Evolutionary conservation across 1,140 invertebrate genomes (phyloP).

Genomic region (Acromyrmex charruanus): DNA sequence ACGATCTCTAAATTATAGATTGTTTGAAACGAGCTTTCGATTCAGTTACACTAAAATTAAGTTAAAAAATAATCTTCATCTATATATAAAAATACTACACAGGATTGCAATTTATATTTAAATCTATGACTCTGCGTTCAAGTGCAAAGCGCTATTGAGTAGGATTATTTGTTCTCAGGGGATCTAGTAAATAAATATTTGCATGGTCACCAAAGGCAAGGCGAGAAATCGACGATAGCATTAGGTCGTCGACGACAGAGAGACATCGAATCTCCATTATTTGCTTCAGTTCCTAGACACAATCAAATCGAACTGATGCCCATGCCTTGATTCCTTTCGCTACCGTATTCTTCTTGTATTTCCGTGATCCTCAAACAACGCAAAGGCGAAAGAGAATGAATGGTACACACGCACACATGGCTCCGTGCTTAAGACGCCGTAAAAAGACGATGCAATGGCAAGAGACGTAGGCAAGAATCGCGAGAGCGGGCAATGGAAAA

Average conservation of each 20-base stretch:
- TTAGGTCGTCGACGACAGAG: slow-evolving; percentile 65
- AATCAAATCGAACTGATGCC: slow-evolving; percentile 70
- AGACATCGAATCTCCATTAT: slow-evolving; percentile 68
- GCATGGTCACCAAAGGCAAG: slow-evolving; percentile 58
- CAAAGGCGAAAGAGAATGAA: slow-evolving; percentile 55
- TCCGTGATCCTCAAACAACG: slow-evolving; percentile 63
- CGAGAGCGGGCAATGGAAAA: slow-evolving; percentile 15
- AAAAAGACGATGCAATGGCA: neutral
- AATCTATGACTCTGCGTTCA: neutral
- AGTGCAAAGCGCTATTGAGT: neutral
- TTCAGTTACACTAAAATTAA: neutral
- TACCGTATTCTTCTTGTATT: slow-evolving; percentile 21
- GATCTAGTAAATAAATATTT: slow-evolving; percentile 72
- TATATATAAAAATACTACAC: neutral
- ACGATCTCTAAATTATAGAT: neutral
- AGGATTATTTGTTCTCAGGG: slow-evolving; percentile 34
- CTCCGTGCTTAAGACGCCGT: slow-evolving; percentile 36
- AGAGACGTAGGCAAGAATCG: slow-evolving; percentile 20
- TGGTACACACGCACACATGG: neutral
- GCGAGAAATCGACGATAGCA: slow-evolving; percentile 21
- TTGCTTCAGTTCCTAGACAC: slow-evolving; percentile 65
- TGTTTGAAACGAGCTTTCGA: neutral
- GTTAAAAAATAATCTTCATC: neutral
- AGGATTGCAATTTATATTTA: neutral
- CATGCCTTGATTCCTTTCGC: slow-evolving; percentile 63